phyloP scores from a whole-genome alignment of 2,888 invertebrate genomes.

The Zonitis immaculata region DNA sequence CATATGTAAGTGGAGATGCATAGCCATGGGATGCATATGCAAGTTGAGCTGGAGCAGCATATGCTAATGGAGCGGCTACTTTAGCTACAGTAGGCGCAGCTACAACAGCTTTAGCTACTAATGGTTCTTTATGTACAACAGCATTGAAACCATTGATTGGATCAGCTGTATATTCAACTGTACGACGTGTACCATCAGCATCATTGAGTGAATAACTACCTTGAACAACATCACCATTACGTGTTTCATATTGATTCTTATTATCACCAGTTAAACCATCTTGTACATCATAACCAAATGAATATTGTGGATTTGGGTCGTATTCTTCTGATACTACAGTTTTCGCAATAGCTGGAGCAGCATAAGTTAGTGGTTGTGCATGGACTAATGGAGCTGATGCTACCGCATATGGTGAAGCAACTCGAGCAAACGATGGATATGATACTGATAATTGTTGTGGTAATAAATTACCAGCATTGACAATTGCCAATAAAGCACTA shows the following conservation, averaged over 20 bases:
- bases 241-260: constrained; percentile 60
- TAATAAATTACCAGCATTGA: constrained; percentile 19
- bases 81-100: constrained; percentile 25
- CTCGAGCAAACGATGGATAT: constrained; percentile 29
- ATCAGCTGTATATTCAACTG: constrained; percentile 42
- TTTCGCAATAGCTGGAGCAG: constrained; percentile 27
- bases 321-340: constrained; percentile 28
- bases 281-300: constrained; percentile 55
- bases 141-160: constrained; percentile 54
- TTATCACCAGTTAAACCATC: constrained; percentile 55
- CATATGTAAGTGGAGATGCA: constrained; percentile 22
- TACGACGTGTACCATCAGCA: constrained; percentile 62
- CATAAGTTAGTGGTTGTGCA: constrained; percentile 29
- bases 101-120: constrained; percentile 44
- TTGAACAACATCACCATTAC: constrained; percentile 59
- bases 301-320: constrained; percentile 51
- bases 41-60: constrained; percentile 17
- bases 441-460: constrained; percentile 16
- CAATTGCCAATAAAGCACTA: constrained; percentile 31
- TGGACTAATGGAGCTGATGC: constrained; percentile 23
- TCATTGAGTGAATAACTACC: constrained; percentile 55
- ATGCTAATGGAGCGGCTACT: constrained; percentile 24
- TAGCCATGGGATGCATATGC: constrained; percentile 26
- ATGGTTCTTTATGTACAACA: constrained; percentile 52
- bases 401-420: too few species aligned